These are phyloP conservation scores for Cyprinodon diabolis DNA, from an alignment of 2,797 vertebrate genomes.

Conservation along the genomic window DNA sequence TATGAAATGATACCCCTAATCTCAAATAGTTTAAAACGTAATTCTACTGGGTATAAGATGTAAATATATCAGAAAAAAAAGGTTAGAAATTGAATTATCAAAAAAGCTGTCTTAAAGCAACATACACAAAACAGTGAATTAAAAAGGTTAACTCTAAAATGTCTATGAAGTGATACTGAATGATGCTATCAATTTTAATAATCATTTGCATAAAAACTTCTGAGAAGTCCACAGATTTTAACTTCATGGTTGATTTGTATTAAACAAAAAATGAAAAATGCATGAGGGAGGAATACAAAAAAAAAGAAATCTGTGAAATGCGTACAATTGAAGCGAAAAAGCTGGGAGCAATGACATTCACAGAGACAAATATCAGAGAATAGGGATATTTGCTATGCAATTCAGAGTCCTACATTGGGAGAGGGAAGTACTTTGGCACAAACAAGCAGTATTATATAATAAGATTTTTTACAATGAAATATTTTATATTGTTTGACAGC, in stretches of 20 bases:
- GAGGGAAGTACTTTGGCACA: slow-evolving; percentile 20
- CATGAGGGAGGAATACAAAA: not conserved
- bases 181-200: slow-evolving; percentile 19
- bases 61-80: not conserved
- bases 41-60: no score
- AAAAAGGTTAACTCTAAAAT: not conserved
- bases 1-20: no score
- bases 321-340: slow-evolving; percentile 49
- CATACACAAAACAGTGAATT: not conserved
- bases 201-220: slow-evolving; percentile 5
- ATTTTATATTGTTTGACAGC: not conserved
- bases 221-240: slow-evolving; percentile 10
- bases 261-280: slow-evolving; percentile 10
- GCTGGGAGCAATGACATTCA: slow-evolving; percentile 40
- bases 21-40: no score
- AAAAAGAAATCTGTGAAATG: slow-evolving; percentile 7
- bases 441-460: slow-evolving; percentile 34
- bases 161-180: slow-evolving; percentile 18
- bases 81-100: not conserved
- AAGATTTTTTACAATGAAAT: slow-evolving; percentile 12
- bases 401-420: slow-evolving; percentile 49
- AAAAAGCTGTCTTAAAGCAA: not conserved
- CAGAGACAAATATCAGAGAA: slow-evolving; percentile 51
- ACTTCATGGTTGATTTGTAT: not conserved
- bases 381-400: slow-evolving; percentile 36